Percentiles rank a stretch among this genome's conserved stretches.
Evolutionary conservation across 2,797 vertebrate species (phyloP).

Genomic region (Macroramphosus scolopax): DNA sequence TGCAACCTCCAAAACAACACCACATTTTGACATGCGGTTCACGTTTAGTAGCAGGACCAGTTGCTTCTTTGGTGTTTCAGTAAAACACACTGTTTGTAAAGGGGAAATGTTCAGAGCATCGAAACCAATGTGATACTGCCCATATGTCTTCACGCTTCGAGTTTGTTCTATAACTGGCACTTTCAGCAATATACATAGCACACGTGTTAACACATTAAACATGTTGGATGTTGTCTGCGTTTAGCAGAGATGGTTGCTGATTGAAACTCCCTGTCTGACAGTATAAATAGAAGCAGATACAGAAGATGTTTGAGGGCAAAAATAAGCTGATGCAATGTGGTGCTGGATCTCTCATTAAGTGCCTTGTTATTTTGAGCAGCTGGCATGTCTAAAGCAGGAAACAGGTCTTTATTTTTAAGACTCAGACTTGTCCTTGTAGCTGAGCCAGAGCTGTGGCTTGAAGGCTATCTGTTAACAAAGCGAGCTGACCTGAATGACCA

Average conservation of each 20-base stretch:
- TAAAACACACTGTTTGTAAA: too few species aligned
- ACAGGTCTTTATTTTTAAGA: slow-evolving; percentile 93
- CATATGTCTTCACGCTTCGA: neutral
- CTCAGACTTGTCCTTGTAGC: slow-evolving; percentile 87
- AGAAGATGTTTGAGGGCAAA: slow-evolving; percentile 76
- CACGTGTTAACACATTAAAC: slow-evolving; percentile 36
- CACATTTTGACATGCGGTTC: slow-evolving; percentile 1
- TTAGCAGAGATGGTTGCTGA: slow-evolving; percentile 53
- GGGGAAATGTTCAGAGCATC: too few species aligned
- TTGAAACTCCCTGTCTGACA: slow-evolving; percentile 66
- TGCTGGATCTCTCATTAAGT: slow-evolving; percentile 85
- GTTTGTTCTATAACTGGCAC: too few species aligned
- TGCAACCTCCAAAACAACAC: slow-evolving; percentile 3
- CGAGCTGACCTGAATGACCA: slow-evolving; percentile 56
- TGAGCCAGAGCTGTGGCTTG: slow-evolving; percentile 82
- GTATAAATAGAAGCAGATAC: slow-evolving; percentile 77
- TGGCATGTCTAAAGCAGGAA: slow-evolving; percentile 95
- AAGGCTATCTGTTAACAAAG: slow-evolving; percentile 84
- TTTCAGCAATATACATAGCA: slow-evolving; percentile 6
- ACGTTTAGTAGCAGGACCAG: neutral
- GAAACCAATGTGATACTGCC: too few species aligned
- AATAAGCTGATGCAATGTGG: slow-evolving; percentile 78
- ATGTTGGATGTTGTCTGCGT: slow-evolving; percentile 36
- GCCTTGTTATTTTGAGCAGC: slow-evolving; percentile 95
- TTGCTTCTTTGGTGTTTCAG: too few species aligned